Conservation (phyloP, 2,888 invertebrate species). For the Zaprionus lineosus region DNA sequence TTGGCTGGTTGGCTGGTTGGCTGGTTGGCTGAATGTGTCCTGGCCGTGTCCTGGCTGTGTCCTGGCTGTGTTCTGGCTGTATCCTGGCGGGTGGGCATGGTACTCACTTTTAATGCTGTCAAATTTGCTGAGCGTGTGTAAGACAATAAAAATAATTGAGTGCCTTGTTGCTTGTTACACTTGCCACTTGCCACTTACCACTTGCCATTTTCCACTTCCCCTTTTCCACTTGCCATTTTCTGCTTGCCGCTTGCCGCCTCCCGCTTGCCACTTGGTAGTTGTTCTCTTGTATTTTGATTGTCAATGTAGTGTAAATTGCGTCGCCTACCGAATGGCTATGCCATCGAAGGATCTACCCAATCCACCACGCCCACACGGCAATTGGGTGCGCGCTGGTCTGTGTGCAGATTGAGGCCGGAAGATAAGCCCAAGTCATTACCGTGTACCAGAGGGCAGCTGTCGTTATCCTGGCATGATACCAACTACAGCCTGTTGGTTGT, state of each 20-base stretch:
- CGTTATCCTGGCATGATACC: constrained; percentile 30
- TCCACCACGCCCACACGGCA: constrained; percentile 4
- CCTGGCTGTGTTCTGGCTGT: no score
- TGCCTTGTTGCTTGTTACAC: constrained; percentile 62
- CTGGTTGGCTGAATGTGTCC: no score
- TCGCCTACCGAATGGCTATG: constrained; percentile 42
- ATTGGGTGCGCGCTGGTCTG: constrained; percentile 54
- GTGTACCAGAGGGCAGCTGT: constrained; percentile 45
- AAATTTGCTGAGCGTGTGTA: constrained; percentile 75
- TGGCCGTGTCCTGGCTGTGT: no score
- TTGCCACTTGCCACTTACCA: no score
- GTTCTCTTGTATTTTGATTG: constrained; percentile 49
- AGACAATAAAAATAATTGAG: constrained; percentile 77
- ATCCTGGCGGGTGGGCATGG: constrained; percentile 6
- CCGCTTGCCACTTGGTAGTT: no score
- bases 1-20: no score
- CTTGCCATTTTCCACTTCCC: no score
- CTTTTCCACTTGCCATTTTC: no score
- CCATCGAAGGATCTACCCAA: not conserved
- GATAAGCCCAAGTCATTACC: constrained; percentile 75
- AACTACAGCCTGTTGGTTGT: constrained; percentile 15
- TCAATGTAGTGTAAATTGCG: constrained; percentile 75
- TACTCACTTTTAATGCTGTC: constrained; percentile 59
- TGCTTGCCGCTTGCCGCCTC: no score
- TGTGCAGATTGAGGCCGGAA: constrained; percentile 59